Evolutionary conservation across 2,797 vertebrate genomes (phyloP).

Genomic region (Distichodus sexfasciatus): DNA sequence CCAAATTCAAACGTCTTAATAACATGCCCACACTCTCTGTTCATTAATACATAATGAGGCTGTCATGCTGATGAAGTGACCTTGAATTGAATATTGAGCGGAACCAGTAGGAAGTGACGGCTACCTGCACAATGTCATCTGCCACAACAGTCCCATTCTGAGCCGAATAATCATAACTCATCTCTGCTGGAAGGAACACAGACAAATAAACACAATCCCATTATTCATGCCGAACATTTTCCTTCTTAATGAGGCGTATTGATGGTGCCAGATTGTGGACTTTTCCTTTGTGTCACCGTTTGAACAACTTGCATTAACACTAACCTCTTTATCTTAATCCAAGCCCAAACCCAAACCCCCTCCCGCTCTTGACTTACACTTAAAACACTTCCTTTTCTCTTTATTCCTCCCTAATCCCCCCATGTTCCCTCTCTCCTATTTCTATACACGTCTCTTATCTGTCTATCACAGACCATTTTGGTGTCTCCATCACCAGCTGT

Average conservation of each 20-base stretch:
- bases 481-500: background rate
- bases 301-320: no score
- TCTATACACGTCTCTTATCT: background rate
- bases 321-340: no score
- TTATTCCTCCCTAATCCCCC: background rate
- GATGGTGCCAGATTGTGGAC: no score
- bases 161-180: no score
- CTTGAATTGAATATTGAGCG: constrained; percentile 2
- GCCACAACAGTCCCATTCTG: no score
- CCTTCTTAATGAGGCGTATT: no score
- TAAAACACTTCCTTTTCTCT: background rate
- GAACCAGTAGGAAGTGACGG: background rate
- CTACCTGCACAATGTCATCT: no score
- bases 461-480: background rate
- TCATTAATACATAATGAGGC: constrained; percentile 14
- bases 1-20: background rate
- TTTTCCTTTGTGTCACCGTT: no score
- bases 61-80: constrained; percentile 14
- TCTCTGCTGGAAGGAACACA: no score
- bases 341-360: background rate
- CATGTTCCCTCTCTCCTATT: background rate
- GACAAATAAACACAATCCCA: no score
- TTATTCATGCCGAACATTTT: no score
- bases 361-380: background rate
- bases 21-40: background rate